phyloP scores from a whole-genome alignment of 2,113 vertebrate genomes.

The Aegithalos caudatus region DNA sequence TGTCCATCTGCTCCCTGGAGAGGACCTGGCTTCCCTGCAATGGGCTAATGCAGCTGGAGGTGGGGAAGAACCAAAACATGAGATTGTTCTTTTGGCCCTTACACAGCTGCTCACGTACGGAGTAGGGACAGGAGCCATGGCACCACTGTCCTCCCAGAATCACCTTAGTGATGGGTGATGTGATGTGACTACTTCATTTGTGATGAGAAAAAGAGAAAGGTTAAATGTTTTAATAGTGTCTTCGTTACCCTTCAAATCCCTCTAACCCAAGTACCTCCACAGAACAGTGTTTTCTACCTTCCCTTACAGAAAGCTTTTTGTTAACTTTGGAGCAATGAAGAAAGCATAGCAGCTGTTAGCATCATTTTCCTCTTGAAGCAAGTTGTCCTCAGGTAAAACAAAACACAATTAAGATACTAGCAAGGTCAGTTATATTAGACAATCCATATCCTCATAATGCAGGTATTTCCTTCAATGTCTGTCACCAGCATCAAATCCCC shows the following conservation, averaged over 20 bases:
- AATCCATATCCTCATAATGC: neutral
- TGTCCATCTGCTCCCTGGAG: neutral
- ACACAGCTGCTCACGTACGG: accelerated
- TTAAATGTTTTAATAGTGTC: neutral
- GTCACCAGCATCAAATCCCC: neutral
- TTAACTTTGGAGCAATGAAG: slow-evolving; percentile 23
- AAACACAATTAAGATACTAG: slow-evolving; percentile 1
- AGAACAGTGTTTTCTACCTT: neutral
- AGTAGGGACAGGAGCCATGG: accelerated
- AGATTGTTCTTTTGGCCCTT: neutral
- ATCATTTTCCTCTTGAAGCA: neutral
- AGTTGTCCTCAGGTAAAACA: slow-evolving; percentile 39
- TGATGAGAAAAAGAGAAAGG: neutral
- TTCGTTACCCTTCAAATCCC: neutral
- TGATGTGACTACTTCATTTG: neutral
- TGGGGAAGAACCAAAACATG: accelerated
- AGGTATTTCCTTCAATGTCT: slow-evolving; percentile 24
- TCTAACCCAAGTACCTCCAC: neutral
- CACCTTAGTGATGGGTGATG: neutral
- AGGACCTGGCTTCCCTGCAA: neutral
- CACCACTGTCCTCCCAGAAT: neutral
- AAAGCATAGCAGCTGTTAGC: slow-evolving; percentile 13
- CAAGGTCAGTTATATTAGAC: slow-evolving; percentile 19
- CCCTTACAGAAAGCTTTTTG: neutral
- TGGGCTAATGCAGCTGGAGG: neutral